phyloP scores from a whole-genome alignment of 2,888 invertebrate species.

The Trissoscelio sp. region DNA sequence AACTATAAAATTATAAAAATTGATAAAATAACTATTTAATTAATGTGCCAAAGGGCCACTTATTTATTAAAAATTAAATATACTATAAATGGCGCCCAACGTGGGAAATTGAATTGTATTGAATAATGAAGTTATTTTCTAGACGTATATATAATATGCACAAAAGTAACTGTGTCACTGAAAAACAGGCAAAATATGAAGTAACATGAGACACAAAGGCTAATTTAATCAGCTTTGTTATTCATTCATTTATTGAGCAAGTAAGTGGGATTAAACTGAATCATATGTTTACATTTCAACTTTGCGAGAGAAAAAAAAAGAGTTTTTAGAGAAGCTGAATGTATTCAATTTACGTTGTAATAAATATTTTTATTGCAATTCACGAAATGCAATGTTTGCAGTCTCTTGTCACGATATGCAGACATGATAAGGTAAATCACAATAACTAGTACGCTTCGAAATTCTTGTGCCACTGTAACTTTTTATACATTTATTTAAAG shows the following conservation, averaged over 20 bases:
- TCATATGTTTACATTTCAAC: background rate
- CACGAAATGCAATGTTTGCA: background rate
- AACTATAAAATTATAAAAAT: no score
- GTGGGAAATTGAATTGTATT: no score
- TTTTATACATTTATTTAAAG: conserved; percentile 17
- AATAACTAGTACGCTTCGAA: background rate
- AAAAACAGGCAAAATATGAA: no score
- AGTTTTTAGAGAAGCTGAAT: background rate
- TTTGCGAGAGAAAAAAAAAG: background rate
- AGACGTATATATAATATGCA: no score
- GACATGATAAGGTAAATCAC: conserved; percentile 17
- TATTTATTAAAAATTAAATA: no score
- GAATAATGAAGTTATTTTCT: no score
- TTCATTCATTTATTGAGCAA: background rate
- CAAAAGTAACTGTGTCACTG: no score
- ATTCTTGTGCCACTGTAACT: background rate
- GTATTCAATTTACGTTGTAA: conserved; percentile 3
- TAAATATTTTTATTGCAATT: conserved; percentile 7
- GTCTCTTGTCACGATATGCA: conserved; percentile 3
- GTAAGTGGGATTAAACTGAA: background rate
- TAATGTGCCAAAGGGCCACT: no score
- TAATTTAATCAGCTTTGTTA: no score
- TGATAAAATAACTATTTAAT: no score
- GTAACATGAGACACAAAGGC: no score
- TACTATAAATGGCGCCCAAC: no score